These are phyloP conservation scores for Siniperca chuatsi DNA, from an alignment of 2,113 vertebrate species.

Conservation along the genomic window DNA sequence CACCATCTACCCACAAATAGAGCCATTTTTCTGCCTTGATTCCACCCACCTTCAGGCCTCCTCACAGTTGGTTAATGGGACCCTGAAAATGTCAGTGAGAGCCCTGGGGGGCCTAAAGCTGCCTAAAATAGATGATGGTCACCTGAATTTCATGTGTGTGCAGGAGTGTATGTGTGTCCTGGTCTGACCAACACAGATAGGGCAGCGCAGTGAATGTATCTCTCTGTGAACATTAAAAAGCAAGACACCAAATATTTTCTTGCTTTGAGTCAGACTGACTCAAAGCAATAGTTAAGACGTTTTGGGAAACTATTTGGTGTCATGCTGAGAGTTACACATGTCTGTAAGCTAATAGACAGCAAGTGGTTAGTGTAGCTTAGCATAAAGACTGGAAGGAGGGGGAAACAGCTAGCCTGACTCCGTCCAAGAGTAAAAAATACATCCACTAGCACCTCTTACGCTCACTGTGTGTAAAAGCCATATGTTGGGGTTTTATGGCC, in stretches of 20 bases:
- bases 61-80: conserved; percentile 32
- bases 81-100: conserved; percentile 16
- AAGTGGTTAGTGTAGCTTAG: background rate
- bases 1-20: conserved; percentile 6
- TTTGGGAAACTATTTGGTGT: too few relatives aligned
- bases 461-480: background rate
- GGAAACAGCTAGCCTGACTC: background rate
- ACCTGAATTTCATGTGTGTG: background rate
- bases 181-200: conserved; percentile 29
- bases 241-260: background rate
- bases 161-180: background rate
- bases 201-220: conserved; percentile 2
- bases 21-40: conserved; percentile 6
- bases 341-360: background rate
- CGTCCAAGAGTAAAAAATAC: background rate
- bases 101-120: background rate
- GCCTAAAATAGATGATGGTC: conserved; percentile 13
- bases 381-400: background rate
- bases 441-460: background rate
- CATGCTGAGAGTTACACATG: background rate
- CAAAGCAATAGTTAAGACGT: background rate
- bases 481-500: background rate
- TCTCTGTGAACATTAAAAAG: background rate
- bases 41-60: conserved; percentile 9
- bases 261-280: background rate